Conservation (phyloP, 1,140 invertebrate genomes). For the Trypoxylus dichotomus region DNA sequence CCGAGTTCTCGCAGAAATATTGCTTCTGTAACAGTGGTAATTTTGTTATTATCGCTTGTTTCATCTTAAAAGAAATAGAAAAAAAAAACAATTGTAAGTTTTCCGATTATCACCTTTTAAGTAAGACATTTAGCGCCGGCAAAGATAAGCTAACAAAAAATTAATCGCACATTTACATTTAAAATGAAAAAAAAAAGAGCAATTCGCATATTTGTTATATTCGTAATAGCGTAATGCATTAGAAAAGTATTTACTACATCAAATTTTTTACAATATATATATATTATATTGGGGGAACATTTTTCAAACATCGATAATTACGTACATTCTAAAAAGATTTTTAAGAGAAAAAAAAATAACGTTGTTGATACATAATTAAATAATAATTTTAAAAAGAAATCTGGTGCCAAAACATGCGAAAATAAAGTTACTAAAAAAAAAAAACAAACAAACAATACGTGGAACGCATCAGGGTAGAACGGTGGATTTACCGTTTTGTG, state of each 20-base stretch:
- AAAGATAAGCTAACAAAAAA: not conserved
- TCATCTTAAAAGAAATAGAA: not conserved
- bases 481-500: not conserved
- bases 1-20: too few relatives aligned
- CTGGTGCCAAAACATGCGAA: conserved; percentile 47
- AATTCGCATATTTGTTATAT: not conserved
- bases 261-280: not conserved
- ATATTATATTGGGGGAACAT: conserved; percentile 52
- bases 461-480: not conserved
- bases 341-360: conserved; percentile 31
- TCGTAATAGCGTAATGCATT: not conserved
- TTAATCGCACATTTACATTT: conserved; percentile 31
- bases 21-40: conserved; percentile 33
- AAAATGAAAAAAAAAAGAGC: not conserved
- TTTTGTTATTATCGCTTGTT: not conserved
- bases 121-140: not conserved
- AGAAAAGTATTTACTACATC: too few relatives aligned
- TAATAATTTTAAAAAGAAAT: conserved; percentile 38
- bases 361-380: not conserved
- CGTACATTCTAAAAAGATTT: conserved; percentile 47
- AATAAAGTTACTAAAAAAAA: conserved; percentile 47
- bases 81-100: too few relatives aligned
- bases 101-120: too few relatives aligned
- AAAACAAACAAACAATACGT: not conserved
- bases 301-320: conserved; percentile 47